These are phyloP conservation scores for Synanthedon formicaeformis DNA, from an alignment of 2,888 invertebrate genomes.

Conservation along the genomic window DNA sequence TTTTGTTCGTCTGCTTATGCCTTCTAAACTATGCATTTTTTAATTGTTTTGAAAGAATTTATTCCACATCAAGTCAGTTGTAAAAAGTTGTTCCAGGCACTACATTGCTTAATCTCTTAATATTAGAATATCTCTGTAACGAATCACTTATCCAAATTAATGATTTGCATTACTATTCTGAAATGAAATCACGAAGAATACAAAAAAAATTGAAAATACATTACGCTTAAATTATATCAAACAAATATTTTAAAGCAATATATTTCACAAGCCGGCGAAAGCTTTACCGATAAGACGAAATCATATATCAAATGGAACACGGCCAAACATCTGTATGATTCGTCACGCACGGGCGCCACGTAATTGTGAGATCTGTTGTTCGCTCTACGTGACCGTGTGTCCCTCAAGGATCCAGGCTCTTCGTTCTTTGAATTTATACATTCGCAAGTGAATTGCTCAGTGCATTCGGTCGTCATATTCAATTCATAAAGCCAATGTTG, in stretches of 20 bases:
- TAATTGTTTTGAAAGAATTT: too few species aligned
- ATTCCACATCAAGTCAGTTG: too few species aligned
- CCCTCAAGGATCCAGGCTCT: background rate
- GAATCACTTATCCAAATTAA: too few species aligned
- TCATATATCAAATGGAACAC: conserved; percentile 10
- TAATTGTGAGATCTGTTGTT: conserved; percentile 15
- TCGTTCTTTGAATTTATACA: conserved; percentile 1
- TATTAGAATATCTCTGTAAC: too few species aligned
- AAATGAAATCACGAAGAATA: too few species aligned
- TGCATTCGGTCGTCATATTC: conserved; percentile 2
- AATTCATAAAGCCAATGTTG: conserved; percentile 3
- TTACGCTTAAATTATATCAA: background rate
- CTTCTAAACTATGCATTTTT: too few species aligned
- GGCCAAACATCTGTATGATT: conserved; percentile 20
- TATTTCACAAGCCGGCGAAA: background rate
- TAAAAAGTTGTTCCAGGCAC: too few species aligned
- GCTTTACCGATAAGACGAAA: conserved; percentile 11
- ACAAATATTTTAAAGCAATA: background rate
- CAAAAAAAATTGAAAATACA: background rate
- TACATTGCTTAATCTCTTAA: too few species aligned
- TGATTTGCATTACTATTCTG: too few species aligned
- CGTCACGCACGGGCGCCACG: conserved; percentile 28
- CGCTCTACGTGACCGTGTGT: conserved; percentile 29
- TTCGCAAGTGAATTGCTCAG: background rate
- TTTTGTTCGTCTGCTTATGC: too few species aligned